A percentile compares a stretch with the other conserved stretches of the same genome.
Evolutionary conservation across 2,113 vertebrate genomes (phyloP).

Genomic region (Perognathus longimembris): DNA sequence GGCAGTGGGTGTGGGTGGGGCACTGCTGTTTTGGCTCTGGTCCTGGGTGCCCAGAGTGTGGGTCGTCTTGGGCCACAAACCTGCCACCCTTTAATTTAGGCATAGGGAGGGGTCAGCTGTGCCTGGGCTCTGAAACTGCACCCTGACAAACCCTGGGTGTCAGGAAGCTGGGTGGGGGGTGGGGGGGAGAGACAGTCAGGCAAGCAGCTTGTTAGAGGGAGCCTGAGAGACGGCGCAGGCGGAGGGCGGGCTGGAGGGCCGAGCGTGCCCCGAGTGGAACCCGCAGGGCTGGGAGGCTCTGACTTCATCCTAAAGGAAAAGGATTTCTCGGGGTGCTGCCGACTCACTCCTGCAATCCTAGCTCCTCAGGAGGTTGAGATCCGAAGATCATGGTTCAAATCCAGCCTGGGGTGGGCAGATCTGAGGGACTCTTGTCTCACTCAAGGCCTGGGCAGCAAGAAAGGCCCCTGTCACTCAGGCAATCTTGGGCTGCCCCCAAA

Average conservation of each 20-base stretch:
- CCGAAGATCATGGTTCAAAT: too few species aligned
- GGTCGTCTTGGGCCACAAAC: neutral
- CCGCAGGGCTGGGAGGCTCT: neutral
- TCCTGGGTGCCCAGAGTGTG: neutral
- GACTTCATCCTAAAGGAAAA: neutral
- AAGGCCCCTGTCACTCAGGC: too few species aligned
- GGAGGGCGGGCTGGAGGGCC: fast-evolving
- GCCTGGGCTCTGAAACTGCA: neutral
- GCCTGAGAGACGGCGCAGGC: neutral
- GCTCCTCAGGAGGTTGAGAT: too few species aligned
- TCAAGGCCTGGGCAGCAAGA: too few species aligned
- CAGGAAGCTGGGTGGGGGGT: too few species aligned
- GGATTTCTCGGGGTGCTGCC: neutral
- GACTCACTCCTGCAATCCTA: too few species aligned
- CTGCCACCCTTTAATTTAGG: neutral
- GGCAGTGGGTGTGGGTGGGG: too few species aligned
- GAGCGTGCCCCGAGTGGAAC: too few species aligned
- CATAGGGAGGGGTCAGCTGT: neutral
- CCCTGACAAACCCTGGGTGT: too few species aligned
- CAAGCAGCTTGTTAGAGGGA: neutral
- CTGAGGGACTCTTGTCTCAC: too few species aligned
- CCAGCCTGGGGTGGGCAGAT: too few species aligned
- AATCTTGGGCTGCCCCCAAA: neutral
- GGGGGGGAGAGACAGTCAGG: neutral
- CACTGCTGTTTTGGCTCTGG: neutral